Conservation (phyloP, 1,140 invertebrate genomes). For the Trichonephila clavipes region DNA sequence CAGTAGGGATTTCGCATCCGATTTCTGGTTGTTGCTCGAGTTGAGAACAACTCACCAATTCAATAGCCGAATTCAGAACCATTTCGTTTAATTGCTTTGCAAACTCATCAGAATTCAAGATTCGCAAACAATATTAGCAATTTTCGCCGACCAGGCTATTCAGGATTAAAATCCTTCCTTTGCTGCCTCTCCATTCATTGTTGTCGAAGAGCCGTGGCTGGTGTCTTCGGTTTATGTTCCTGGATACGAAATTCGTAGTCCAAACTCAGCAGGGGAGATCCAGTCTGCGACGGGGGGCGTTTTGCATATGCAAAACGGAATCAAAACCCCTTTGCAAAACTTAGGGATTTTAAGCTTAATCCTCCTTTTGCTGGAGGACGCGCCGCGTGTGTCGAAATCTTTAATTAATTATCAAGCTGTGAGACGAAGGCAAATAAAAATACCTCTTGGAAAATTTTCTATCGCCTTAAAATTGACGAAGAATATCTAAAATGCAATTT, state of each 20-base stretch:
- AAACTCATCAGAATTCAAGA: constrained; percentile 72
- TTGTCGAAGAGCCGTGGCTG: constrained; percentile 20
- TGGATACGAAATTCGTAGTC: constrained; percentile 18
- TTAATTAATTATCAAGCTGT: constrained; percentile 70
- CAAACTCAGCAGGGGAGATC: constrained; percentile 43
- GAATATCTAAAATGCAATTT: constrained; percentile 25
- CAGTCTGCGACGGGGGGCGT: background rate
- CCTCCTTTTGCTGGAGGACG: constrained; percentile 59
- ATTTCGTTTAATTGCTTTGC: constrained; percentile 72
- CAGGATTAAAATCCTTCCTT: constrained; percentile 67
- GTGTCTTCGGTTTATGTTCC: constrained; percentile 23
- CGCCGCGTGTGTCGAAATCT: constrained; percentile 50
- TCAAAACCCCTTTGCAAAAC: constrained; percentile 52
- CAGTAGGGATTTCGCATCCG: constrained; percentile 21
- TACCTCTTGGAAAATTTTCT: constrained; percentile 37
- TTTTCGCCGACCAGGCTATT: constrained; percentile 59
- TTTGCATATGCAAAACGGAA: constrained; percentile 73
- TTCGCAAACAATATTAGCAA: constrained; percentile 72
- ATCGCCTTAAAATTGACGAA: constrained; percentile 53
- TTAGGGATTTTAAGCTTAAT: constrained; percentile 41
- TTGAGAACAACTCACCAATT: constrained; percentile 23
- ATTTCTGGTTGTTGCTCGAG: constrained; percentile 20
- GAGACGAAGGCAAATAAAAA: constrained; percentile 43
- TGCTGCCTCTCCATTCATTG: background rate
- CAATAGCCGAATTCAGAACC: constrained; percentile 44